phyloP scores from a whole-genome alignment of 2,797 vertebrate species.

The Sebastes hubbsi region DNA sequence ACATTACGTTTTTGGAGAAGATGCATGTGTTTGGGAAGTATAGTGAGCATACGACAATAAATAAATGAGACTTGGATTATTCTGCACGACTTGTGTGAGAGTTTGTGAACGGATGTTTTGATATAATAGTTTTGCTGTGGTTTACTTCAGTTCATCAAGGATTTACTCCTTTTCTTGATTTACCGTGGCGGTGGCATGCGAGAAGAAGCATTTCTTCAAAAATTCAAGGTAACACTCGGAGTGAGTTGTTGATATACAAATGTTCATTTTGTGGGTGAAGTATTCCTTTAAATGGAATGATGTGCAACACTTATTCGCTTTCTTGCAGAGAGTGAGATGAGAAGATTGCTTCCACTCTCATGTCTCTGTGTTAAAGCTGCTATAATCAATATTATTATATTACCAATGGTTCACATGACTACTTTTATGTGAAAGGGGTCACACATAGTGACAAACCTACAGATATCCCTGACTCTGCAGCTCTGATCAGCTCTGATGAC shows the following conservation, averaged over 20 bases:
- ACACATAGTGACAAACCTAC: not conserved
- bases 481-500: not conserved
- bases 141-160: not conserved
- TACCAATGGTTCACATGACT: not conserved
- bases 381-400: not conserved
- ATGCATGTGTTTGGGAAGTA: no score
- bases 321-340: not conserved
- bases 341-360: not conserved
- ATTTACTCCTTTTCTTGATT: not conserved
- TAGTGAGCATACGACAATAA: no score
- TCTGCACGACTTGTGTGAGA: not conserved
- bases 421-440: no score
- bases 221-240: not conserved
- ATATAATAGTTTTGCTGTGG: not conserved
- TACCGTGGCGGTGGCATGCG: no score
- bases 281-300: not conserved
- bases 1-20: accelerated
- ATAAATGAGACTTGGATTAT: no score
- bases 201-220: not conserved
- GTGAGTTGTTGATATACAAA: not conserved
- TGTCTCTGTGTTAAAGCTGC: not conserved
- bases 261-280: not conserved
- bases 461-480: not conserved
- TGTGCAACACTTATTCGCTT: not conserved
- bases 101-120: not conserved